Percentiles rank a stretch among this genome's conserved stretches.
These are phyloP conservation scores for Hololepta plana DNA, from an alignment of 2,888 invertebrate species.

Conservation along the genomic window DNA sequence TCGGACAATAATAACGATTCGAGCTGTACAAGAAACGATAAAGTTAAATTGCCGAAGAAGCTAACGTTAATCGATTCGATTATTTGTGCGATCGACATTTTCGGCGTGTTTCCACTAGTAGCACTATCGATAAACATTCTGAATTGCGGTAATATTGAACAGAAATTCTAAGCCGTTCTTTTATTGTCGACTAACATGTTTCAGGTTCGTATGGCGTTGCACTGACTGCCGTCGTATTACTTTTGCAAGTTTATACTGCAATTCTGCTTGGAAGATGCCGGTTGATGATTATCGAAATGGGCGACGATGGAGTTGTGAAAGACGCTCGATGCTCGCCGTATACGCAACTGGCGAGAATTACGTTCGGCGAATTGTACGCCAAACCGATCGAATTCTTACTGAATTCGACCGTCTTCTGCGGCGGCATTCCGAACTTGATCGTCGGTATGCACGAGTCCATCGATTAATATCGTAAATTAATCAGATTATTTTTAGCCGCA, in stretches of 20 bases:
- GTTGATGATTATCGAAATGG: constrained; percentile 55
- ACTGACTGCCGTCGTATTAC: constrained; percentile 44
- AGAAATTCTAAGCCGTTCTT: background rate
- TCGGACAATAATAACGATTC: too few species aligned
- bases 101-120: constrained; percentile 69
- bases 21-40: too few species aligned
- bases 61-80: too few species aligned
- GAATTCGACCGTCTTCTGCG: constrained; percentile 58
- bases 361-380: constrained; percentile 46
- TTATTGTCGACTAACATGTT: constrained; percentile 10
- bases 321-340: constrained; percentile 66
- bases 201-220: constrained; percentile 53
- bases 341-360: constrained; percentile 64
- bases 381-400: constrained; percentile 48
- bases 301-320: constrained; percentile 32
- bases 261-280: constrained; percentile 63
- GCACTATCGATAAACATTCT: constrained; percentile 58
- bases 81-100: constrained; percentile 64
- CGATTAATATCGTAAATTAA: background rate
- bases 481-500: constrained; percentile 36
- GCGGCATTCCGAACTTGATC: constrained; percentile 62
- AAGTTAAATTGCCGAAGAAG: too few species aligned
- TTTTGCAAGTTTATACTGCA: constrained; percentile 66
- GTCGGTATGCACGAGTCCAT: constrained; percentile 35
- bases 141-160: constrained; percentile 43